These are phyloP conservation scores for Dreissena rostriformis DNA, from an alignment of 1,140 invertebrate species.

Conservation along the genomic window DNA sequence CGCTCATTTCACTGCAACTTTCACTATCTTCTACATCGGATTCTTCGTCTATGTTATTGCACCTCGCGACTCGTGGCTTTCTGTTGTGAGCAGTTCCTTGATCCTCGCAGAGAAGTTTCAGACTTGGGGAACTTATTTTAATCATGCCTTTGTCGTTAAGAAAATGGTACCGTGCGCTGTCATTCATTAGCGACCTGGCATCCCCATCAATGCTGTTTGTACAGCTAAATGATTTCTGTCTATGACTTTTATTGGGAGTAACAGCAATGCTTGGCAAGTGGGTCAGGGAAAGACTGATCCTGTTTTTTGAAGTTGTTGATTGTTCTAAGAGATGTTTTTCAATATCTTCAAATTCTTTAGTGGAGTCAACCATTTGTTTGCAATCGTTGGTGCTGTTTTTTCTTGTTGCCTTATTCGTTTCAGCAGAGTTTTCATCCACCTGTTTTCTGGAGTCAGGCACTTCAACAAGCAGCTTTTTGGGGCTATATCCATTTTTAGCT, in stretches of 20 bases:
- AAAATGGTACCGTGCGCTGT: constrained; percentile 50
- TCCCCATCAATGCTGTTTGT: constrained; percentile 47
- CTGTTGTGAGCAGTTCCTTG: constrained; percentile 8
- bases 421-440: too few species aligned
- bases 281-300: constrained; percentile 24
- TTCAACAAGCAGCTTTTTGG: too few species aligned
- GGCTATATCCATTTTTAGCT: too few species aligned
- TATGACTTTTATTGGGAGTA: not conserved
- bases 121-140: constrained; percentile 47
- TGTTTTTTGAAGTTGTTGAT: not conserved
- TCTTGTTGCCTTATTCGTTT: too few species aligned
- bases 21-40: constrained; percentile 33
- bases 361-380: constrained; percentile 1
- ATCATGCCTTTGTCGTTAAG: constrained; percentile 54
- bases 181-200: constrained; percentile 24
- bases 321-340: constrained; percentile 30
- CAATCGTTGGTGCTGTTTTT: too few species aligned
- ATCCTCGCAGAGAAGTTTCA: constrained; percentile 18
- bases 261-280: not conserved
- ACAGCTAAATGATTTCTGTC: constrained; percentile 40
- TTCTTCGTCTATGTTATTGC: constrained; percentile 39
- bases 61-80: constrained; percentile 6
- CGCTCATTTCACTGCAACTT: constrained; percentile 48
- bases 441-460: too few species aligned
- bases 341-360: constrained; percentile 43